Evolutionary conservation across 2,888 invertebrate genomes (phyloP).

Genomic region (Epinotia bilunana): DNA sequence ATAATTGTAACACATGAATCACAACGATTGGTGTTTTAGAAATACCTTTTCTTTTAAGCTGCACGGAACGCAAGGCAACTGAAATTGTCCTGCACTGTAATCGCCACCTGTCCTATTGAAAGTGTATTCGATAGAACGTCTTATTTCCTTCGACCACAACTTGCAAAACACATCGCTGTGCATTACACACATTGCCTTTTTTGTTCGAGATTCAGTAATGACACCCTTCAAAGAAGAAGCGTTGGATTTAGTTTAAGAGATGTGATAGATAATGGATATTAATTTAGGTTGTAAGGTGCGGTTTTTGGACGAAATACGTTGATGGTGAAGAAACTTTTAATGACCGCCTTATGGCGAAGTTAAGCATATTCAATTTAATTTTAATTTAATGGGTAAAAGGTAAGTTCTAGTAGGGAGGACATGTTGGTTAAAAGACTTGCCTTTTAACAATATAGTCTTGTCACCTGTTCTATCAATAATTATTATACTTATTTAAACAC

Average conservation of each 20-base stretch:
- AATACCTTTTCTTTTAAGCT: background rate
- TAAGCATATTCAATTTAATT: background rate
- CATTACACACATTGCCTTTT: conserved; percentile 6
- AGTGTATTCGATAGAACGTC: conserved; percentile 35
- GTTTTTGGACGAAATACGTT: conserved; percentile 36
- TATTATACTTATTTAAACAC: no score
- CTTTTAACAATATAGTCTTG: background rate
- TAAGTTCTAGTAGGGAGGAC: background rate
- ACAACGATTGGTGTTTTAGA: no score
- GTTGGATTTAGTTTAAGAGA: background rate
- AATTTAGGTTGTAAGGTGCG: conserved; percentile 16
- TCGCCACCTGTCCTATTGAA: conserved; percentile 41
- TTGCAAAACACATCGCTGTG: background rate
- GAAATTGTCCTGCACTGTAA: conserved; percentile 38
- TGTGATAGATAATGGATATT: background rate
- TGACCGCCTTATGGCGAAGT: conserved; percentile 31
- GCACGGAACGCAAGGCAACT: background rate
- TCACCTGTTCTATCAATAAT: background rate
- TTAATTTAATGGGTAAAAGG: background rate
- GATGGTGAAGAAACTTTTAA: conserved; percentile 29
- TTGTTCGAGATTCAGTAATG: background rate
- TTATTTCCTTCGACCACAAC: conserved; percentile 16
- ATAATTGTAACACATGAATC: no score
- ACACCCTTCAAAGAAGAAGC: background rate
- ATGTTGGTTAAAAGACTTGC: conserved; percentile 2